A percentile compares a stretch with the other conserved stretches of the same genome.
Evolutionary conservation across 2,113 vertebrate species (phyloP).

Genomic region (Heliornis fulica): DNA sequence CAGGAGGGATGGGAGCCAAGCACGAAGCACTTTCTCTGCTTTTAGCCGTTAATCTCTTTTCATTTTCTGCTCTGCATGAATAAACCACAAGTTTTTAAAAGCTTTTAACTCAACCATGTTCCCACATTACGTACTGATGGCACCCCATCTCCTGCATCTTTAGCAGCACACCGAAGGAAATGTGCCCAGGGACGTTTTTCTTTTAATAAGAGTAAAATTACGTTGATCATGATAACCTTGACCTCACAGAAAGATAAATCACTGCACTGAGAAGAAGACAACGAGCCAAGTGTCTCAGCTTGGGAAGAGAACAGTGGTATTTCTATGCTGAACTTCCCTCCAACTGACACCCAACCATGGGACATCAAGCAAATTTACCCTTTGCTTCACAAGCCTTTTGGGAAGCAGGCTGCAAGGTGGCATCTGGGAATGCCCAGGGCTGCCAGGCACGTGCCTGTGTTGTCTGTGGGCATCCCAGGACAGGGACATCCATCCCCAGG

Average conservation of each 20-base stretch:
- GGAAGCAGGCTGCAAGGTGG: neutral
- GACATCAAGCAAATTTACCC: neutral
- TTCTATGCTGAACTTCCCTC: neutral
- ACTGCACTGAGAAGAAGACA: neutral
- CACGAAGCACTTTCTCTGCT: accelerated
- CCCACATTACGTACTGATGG: neutral
- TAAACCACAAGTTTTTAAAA: neutral
- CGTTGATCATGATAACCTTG: neutral
- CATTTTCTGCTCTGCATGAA: neutral
- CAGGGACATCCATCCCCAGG: neutral
- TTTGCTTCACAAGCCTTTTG: neutral
- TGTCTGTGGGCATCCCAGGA: neutral
- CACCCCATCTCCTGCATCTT: neutral
- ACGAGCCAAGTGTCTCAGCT: neutral
- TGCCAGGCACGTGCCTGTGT: neutral
- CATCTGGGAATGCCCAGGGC: neutral
- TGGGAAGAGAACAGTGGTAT: neutral
- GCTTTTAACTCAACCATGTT: neutral
- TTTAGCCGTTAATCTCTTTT: neutral
- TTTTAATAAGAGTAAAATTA: neutral
- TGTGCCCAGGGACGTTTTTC: neutral
- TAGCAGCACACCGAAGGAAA: neutral
- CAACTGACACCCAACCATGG: neutral
- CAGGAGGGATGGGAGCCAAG: neutral
- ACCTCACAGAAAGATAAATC: neutral